These are phyloP conservation scores for Okamejei kenojei DNA, from an alignment of 2,797 vertebrate genomes.

Conservation along the genomic window DNA sequence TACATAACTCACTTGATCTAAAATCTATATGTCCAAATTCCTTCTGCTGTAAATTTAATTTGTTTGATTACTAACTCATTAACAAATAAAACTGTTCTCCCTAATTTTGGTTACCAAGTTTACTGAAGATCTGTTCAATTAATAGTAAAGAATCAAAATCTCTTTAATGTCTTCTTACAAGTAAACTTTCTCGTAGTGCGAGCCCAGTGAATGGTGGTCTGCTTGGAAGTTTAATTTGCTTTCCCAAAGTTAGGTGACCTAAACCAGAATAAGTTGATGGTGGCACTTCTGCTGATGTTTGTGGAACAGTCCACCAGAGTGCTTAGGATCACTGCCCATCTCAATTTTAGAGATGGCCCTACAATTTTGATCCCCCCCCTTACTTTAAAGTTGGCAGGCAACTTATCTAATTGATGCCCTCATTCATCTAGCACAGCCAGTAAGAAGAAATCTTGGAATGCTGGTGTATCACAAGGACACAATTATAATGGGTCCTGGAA, in stretches of 20 bases:
- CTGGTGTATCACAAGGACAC: too few relatives aligned
- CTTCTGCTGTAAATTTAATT: neutral
- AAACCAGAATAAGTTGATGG: neutral
- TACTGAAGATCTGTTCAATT: neutral
- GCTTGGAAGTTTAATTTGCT: neutral
- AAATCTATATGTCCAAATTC: neutral
- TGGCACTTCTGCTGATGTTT: neutral
- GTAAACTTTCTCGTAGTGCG: neutral
- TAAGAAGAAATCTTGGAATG: too few relatives aligned
- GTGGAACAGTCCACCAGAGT: neutral
- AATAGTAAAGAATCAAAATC: neutral
- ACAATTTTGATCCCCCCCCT: neutral
- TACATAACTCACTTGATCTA: neutral
- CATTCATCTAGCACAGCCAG: neutral
- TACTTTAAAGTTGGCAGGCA: neutral
- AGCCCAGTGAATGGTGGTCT: neutral
- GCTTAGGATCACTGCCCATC: neutral
- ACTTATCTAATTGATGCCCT: neutral
- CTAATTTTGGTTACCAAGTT: neutral
- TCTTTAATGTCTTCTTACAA: neutral
- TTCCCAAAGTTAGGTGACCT: neutral
- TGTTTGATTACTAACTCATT: neutral
- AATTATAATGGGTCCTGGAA: too few relatives aligned
- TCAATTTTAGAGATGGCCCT: neutral
- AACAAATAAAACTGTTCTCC: neutral